These are phyloP conservation scores for Brachyrhaphis roseni DNA, from an alignment of 2,797 vertebrate genomes.

Conservation along the genomic window DNA sequence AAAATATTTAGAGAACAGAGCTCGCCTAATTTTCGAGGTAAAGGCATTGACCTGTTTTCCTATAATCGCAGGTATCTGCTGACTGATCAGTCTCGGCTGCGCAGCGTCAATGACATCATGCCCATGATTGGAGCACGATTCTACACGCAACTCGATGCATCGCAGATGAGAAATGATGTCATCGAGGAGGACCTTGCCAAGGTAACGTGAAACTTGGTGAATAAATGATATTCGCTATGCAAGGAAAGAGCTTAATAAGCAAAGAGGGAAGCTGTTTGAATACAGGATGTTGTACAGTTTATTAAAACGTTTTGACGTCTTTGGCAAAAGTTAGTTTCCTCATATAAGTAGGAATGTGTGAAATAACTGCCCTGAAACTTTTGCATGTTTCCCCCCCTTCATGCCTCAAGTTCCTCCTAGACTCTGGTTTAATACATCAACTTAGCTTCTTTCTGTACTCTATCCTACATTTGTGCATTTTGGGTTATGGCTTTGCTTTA, in stretches of 20 bases:
- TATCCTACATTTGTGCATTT: not conserved
- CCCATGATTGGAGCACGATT: conserved; percentile 99
- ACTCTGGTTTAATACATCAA: not conserved
- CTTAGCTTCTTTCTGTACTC: not conserved
- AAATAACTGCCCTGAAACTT: conserved; percentile 5
- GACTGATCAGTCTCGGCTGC: conserved; percentile 96
- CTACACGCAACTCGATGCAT: conserved; percentile 98
- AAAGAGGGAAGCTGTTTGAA: conserved; percentile 27
- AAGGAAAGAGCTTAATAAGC: conserved; percentile 18
- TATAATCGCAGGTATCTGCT: conserved; percentile 88
- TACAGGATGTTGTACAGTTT: conserved; percentile 38
- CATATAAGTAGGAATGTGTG: conserved; percentile 29
- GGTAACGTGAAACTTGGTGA: conserved; percentile 77
- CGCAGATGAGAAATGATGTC: conserved; percentile 99
- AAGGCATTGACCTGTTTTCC: not conserved
- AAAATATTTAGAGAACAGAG: not conserved
- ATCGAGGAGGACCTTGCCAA: conserved; percentile 99
- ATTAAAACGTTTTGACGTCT: conserved; percentile 8
- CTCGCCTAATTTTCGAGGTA: not conserved
- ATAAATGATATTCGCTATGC: conserved; percentile 1
- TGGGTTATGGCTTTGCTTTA: not conserved
- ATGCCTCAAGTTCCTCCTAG: not conserved
- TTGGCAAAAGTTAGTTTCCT: conserved; percentile 9
- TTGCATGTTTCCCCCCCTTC: conserved; percentile 17
- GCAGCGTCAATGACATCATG: conserved; percentile 99